Conservation (phyloP, 1,140 invertebrate species). For the Drosophila sproati region DNA sequence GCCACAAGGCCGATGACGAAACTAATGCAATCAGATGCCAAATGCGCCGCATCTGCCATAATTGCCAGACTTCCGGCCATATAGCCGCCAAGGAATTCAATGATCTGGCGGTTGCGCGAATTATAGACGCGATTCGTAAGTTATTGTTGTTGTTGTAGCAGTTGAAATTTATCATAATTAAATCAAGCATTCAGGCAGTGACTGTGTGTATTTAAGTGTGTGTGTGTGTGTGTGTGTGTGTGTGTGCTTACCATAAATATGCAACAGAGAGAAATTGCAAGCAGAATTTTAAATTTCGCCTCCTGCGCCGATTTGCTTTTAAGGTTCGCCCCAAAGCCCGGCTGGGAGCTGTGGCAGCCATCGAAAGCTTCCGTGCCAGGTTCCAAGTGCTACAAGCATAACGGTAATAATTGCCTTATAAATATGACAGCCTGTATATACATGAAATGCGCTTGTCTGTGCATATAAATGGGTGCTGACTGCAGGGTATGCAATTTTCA, state of each 20-base stretch:
- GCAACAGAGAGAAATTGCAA: constrained; percentile 87
- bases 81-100: constrained; percentile 90
- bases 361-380: constrained; percentile 8
- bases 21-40: constrained; percentile 92
- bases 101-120: constrained; percentile 85
- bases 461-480: constrained; percentile 53
- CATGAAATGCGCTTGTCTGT: constrained; percentile 15
- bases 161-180: constrained; percentile 69
- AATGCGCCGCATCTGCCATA: constrained; percentile 93
- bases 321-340: constrained; percentile 77
- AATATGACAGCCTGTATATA: constrained; percentile 40
- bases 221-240: constrained; percentile 25
- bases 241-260: constrained; percentile 87
- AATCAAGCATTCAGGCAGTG: constrained; percentile 34
- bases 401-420: constrained; percentile 59
- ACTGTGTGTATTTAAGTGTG: not conserved
- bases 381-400: constrained; percentile 51
- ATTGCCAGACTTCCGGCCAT: constrained; percentile 92
- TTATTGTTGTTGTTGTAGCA: constrained; percentile 22
- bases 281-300: constrained; percentile 86
- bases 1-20: constrained; percentile 92
- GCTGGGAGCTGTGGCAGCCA: constrained; percentile 58
- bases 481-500: constrained; percentile 39
- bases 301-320: constrained; percentile 85
- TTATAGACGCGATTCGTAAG: not conserved